Evolutionary conservation across 1,140 invertebrate species (phyloP).

Genomic region (Cyrtorhinus lividipennis): DNA sequence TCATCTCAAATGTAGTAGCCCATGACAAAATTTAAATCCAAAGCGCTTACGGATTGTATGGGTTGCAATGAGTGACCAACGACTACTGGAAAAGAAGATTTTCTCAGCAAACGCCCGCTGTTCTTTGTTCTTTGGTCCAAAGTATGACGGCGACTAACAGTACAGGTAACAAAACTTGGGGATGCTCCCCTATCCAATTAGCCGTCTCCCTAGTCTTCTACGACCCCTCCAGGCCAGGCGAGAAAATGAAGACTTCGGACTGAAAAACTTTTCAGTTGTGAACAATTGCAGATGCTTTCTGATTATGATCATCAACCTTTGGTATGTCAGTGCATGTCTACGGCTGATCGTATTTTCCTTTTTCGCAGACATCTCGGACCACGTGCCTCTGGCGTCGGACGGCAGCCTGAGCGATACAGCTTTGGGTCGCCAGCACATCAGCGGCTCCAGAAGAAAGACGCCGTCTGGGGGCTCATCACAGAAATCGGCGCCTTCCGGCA

Average conservation of each 20-base stretch:
- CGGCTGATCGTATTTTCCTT: background rate
- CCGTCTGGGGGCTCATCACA: conserved; percentile 15
- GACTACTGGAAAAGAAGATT: background rate
- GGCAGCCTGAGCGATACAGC: conserved; percentile 91
- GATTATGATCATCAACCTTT: too few relatives aligned
- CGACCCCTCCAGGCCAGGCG: background rate
- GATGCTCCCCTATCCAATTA: background rate
- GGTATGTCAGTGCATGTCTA: too few relatives aligned
- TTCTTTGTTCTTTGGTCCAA: background rate
- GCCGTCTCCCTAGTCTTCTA: background rate
- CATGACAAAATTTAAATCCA: background rate
- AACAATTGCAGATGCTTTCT: too few relatives aligned
- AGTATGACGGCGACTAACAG: background rate
- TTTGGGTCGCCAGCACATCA: conserved; percentile 41
- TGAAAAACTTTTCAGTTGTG: too few relatives aligned
- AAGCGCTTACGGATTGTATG: background rate
- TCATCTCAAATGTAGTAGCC: background rate
- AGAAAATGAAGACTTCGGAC: too few relatives aligned
- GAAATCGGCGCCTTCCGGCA: conserved; percentile 33
- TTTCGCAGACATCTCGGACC: conserved; percentile 1
- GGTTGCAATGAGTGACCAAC: background rate
- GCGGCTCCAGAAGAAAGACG: conserved; percentile 30
- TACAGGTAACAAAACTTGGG: background rate
- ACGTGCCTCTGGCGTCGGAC: conserved; percentile 39
- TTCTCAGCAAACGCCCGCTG: background rate